Percentiles rank a stretch among this genome's conserved stretches.
Conservation (phyloP, 2,888 invertebrate species). For the Fissipunctia ypsillon region DNA sequence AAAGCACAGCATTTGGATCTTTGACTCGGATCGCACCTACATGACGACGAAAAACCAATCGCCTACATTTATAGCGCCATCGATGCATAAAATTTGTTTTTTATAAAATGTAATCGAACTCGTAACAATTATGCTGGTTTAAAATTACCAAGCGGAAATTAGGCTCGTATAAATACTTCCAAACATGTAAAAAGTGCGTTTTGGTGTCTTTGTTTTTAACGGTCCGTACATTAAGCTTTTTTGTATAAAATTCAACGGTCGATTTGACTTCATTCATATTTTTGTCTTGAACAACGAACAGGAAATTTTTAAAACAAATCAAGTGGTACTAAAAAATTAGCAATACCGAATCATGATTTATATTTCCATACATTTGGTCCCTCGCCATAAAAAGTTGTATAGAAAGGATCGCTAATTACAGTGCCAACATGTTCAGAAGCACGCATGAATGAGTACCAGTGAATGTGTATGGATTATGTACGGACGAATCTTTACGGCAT, state of each 20-base stretch:
- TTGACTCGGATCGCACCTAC: constrained; percentile 76
- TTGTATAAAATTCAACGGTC: constrained; percentile 25
- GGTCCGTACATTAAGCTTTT: constrained; percentile 39
- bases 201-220: constrained; percentile 50
- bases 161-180: constrained; percentile 73
- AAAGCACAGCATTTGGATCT: constrained; percentile 85
- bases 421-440: constrained; percentile 82
- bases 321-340: constrained; percentile 34
- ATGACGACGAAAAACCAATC: constrained; percentile 77
- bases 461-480: constrained; percentile 73
- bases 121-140: constrained; percentile 75
- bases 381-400: constrained; percentile 79
- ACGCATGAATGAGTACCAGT: constrained; percentile 87
- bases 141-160: constrained; percentile 77
- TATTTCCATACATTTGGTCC: constrained; percentile 60
- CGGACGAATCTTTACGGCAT: constrained; percentile 87
- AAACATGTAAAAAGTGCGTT: constrained; percentile 62
- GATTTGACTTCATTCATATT: constrained; percentile 52
- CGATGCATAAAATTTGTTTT: constrained; percentile 79
- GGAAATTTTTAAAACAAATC: constrained; percentile 45
- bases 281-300: constrained; percentile 29
- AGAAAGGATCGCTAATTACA: constrained; percentile 87
- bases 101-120: constrained; percentile 79
- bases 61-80: constrained; percentile 80
- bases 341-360: constrained; percentile 45